Evolutionary conservation across 2,888 invertebrate species (phyloP).

Genomic region (Dicranocentrus wangi): DNA sequence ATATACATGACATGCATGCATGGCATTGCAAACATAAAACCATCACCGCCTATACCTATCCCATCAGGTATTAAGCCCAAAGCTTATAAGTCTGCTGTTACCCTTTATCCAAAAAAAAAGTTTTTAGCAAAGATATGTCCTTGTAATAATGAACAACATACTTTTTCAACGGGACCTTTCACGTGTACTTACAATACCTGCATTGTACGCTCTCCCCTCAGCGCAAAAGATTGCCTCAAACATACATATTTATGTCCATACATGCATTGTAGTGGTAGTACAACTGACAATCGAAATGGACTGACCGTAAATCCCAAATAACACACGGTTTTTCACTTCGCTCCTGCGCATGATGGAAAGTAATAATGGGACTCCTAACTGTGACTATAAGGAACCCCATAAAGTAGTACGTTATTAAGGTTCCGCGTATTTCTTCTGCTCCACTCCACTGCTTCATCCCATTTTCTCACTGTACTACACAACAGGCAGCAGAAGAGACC

Average conservation of each 20-base stretch:
- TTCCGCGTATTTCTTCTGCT: no score
- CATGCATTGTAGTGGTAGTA: neutral
- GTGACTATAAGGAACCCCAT: neutral
- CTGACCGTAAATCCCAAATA: slow-evolving; percentile 3
- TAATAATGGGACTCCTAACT: neutral
- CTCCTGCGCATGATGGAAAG: neutral
- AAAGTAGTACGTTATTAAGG: neutral
- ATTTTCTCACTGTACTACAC: neutral
- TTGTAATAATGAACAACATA: neutral
- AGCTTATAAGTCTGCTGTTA: neutral
- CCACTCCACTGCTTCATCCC: neutral
- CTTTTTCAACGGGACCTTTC: neutral
- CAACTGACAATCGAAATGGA: neutral
- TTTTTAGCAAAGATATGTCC: slow-evolving; percentile 29
- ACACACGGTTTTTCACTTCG: neutral
- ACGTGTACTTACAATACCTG: neutral
- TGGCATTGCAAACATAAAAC: neutral
- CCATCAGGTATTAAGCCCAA: neutral
- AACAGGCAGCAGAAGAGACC: neutral
- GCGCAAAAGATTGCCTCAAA: neutral
- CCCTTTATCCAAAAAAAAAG: slow-evolving; percentile 39
- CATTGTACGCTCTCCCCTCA: neutral
- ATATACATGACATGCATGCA: neutral
- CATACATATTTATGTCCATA: neutral
- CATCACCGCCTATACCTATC: neutral